These are phyloP conservation scores for Cuniculus paca DNA, from an alignment of 2,797 vertebrate genomes.

Conservation along the genomic window DNA sequence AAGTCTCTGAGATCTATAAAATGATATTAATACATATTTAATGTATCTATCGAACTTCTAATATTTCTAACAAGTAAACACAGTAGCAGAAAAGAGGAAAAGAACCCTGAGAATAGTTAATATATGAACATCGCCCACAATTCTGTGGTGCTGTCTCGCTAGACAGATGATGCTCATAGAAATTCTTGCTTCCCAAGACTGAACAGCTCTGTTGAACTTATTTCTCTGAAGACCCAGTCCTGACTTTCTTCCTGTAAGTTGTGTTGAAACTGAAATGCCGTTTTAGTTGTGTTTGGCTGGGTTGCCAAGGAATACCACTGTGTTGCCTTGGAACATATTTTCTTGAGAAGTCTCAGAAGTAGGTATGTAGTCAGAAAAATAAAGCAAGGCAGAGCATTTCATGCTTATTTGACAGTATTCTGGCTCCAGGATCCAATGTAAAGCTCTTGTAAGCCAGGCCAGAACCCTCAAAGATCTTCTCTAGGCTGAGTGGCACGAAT, in stretches of 20 bases:
- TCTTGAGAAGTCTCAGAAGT: constrained; percentile 9
- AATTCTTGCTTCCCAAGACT: not conserved
- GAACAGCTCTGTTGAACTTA: not conserved
- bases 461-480: not conserved
- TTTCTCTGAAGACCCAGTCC: constrained; percentile 18
- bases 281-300: constrained; percentile 31
- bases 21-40: not conserved
- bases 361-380: constrained; percentile 22
- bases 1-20: constrained; percentile 18
- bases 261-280: constrained; percentile 45
- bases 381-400: not conserved
- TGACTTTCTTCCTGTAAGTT: constrained; percentile 60
- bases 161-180: not conserved
- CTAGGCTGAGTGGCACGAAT: not conserved
- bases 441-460: not conserved
- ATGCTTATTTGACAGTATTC: not conserved
- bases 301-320: not conserved
- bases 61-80: constrained; percentile 15
- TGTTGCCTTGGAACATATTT: constrained; percentile 13
- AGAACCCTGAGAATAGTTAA: not conserved
- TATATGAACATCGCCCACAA: not conserved
- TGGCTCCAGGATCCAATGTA: not conserved
- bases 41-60: not conserved
- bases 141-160: not conserved
- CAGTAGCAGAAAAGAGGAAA: not conserved